Percentiles rank a stretch among this genome's conserved stretches.
Evolutionary conservation across 2,888 invertebrate genomes (phyloP).

Genomic region (Sarcophaga caerulescens): DNA sequence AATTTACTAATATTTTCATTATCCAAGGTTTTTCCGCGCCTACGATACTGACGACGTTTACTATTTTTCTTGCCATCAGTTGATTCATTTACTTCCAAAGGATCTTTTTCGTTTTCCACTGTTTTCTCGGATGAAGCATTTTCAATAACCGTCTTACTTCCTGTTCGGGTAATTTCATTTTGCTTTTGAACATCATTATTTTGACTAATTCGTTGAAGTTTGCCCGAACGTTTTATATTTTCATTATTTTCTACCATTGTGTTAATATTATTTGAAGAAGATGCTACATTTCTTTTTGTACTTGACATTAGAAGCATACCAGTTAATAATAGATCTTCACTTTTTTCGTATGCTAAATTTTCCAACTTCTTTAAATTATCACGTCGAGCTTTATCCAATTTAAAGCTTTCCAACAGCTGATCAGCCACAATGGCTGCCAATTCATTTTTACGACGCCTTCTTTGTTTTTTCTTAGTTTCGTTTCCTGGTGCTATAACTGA

Average conservation of each 20-base stretch:
- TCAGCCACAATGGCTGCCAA: constrained; percentile 81
- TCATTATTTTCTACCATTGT: constrained; percentile 46
- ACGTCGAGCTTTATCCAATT: constrained; percentile 80
- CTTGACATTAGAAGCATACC: constrained; percentile 80
- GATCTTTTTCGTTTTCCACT: constrained; percentile 60
- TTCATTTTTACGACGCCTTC: constrained; percentile 80
- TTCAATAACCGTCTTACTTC: constrained; percentile 16
- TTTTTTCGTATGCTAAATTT: constrained; percentile 80
- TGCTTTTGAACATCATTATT: constrained; percentile 41
- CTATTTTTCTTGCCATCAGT: constrained; percentile 62
- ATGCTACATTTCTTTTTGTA: constrained; percentile 78
- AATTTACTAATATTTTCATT: constrained; percentile 78
- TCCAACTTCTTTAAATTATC: constrained; percentile 80
- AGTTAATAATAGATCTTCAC: constrained; percentile 79
- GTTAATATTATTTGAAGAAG: constrained; percentile 39
- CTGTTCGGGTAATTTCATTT: constrained; percentile 21
- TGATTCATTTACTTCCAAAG: constrained; percentile 44
- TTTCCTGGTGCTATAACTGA: constrained; percentile 41
- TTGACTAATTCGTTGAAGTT: constrained; percentile 46
- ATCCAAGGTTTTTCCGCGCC: constrained; percentile 75
- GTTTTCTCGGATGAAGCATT: constrained; percentile 29
- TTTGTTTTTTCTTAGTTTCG: constrained; percentile 75
- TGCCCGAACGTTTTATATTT: constrained; percentile 56
- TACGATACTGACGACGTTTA: constrained; percentile 72
- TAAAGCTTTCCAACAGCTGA: constrained; percentile 80